phyloP scores from a whole-genome alignment of 2,888 invertebrate genomes.

The Tinea pellionella region DNA sequence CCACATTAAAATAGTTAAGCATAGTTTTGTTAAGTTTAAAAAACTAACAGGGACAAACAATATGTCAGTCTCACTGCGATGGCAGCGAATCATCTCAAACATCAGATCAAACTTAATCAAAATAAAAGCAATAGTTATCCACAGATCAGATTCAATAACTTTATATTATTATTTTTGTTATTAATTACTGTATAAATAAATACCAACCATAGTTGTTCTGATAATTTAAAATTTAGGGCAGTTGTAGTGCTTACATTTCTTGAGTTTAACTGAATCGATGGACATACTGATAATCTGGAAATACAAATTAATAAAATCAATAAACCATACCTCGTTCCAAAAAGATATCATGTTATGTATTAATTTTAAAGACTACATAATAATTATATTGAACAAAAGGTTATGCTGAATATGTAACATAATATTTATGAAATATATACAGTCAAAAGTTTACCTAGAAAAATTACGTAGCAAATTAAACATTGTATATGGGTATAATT shows the following conservation, averaged over 20 bases:
- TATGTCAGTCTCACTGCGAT: no score
- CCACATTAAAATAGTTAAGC: no score
- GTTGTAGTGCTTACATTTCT: constrained; percentile 37
- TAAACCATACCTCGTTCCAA: no score
- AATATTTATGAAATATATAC: not conserved
- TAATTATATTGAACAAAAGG: no score
- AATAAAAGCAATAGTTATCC: not conserved
- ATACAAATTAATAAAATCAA: constrained; percentile 4
- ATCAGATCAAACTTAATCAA: no score
- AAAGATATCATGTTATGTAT: no score
- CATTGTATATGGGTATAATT: not conserved
- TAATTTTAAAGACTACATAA: no score
- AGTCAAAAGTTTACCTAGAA: not conserved
- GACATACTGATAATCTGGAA: constrained; percentile 43
- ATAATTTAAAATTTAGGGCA: constrained; percentile 45
- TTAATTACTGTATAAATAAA: not conserved
- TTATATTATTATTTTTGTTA: not conserved
- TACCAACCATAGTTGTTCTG: constrained; percentile 53
- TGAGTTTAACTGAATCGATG: constrained; percentile 28
- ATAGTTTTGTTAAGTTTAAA: no score
- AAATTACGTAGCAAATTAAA: not conserved
- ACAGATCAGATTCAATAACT: not conserved
- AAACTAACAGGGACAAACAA: no score
- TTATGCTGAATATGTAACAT: not conserved
- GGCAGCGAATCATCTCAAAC: no score